These are phyloP conservation scores for Varroa destructor DNA, from an alignment of 1,140 invertebrate species.

Conservation along the genomic window DNA sequence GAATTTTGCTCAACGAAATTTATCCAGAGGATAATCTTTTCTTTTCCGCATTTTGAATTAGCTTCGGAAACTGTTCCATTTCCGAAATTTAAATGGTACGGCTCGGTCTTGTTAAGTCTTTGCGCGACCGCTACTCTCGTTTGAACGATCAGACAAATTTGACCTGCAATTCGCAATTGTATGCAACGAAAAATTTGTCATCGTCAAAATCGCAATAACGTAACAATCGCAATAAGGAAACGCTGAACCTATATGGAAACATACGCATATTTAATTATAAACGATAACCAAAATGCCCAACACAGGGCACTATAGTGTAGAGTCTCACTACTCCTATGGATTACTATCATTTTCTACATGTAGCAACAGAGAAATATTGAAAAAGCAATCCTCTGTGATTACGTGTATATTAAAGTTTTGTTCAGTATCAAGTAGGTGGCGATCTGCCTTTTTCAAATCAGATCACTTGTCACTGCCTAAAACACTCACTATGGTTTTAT, in stretches of 20 bases:
- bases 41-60: not conserved
- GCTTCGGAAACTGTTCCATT: not conserved
- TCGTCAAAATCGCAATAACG: not conserved
- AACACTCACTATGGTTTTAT: too few species aligned
- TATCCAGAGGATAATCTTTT: not conserved
- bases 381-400: too few species aligned
- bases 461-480: too few species aligned
- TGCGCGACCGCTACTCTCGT: not conserved
- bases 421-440: too few species aligned
- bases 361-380: too few species aligned
- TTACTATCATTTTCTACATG: too few species aligned
- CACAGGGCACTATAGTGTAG: too few species aligned
- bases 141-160: not conserved
- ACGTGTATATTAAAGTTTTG: too few species aligned
- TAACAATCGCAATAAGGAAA: not conserved
- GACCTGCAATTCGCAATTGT: not conserved
- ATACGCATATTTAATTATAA: too few species aligned
- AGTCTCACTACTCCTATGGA: too few species aligned
- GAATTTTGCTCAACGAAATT: not conserved
- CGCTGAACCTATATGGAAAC: not conserved
- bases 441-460: too few species aligned
- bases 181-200: not conserved
- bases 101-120: not conserved
- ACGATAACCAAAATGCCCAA: too few species aligned
- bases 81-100: not conserved